Evolutionary conservation across 2,888 invertebrate genomes (phyloP).

Genomic region (Metopia argyrocephala): DNA sequence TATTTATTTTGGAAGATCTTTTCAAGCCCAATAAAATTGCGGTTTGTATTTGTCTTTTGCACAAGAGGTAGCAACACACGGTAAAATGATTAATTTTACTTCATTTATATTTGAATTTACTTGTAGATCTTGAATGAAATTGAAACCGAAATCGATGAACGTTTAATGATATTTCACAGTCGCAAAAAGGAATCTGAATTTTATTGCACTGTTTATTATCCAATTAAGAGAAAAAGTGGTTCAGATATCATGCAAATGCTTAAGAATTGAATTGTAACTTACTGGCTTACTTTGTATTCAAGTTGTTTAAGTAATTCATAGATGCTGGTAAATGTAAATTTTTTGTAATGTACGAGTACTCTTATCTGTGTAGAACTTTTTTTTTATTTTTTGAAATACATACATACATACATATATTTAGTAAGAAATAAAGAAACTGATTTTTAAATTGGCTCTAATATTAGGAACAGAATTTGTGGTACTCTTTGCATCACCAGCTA

Average conservation of each 20-base stretch:
- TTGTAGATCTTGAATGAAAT: conserved; percentile 68
- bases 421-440: too few relatives aligned
- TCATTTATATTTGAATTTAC: not conserved
- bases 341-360: not conserved
- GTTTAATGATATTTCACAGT: conserved; percentile 71
- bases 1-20: conserved; percentile 69
- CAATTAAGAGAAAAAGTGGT: conserved; percentile 69
- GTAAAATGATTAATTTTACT: not conserved
- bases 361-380: too few relatives aligned
- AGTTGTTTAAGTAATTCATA: not conserved
- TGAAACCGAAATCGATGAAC: conserved; percentile 72
- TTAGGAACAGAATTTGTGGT: too few relatives aligned
- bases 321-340: conserved; percentile 1
- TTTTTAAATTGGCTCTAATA: too few relatives aligned
- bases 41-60: conserved; percentile 64
- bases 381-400: too few relatives aligned
- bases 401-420: too few relatives aligned
- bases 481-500: too few relatives aligned
- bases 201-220: conserved; percentile 75
- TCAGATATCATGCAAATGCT: conserved; percentile 10
- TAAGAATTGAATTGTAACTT: conserved; percentile 7
- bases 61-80: not conserved
- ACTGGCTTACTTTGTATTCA: not conserved
- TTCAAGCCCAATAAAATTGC: conserved; percentile 69
- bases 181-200: conserved; percentile 73